Percentiles rank a stretch among this genome's conserved stretches.
Evolutionary conservation across 2,113 vertebrate species (phyloP).

Genomic region (Oenanthe melanoleuca): DNA sequence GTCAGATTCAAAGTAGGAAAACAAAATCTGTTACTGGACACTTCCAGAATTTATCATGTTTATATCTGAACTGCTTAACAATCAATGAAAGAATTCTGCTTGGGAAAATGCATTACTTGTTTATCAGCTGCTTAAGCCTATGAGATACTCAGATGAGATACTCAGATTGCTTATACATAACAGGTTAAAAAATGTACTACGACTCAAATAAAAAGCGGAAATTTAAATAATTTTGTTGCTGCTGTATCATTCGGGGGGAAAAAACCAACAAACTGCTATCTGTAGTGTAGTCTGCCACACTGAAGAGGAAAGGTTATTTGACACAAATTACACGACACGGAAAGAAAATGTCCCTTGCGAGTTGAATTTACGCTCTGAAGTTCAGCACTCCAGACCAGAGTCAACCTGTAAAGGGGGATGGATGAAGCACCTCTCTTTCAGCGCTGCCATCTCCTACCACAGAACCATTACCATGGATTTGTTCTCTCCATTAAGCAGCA

Average conservation of each 20-base stretch:
- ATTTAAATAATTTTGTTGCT: not conserved
- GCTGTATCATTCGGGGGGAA: not conserved
- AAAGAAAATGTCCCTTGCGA: not conserved
- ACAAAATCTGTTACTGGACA: not conserved
- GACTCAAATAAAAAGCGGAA: not conserved
- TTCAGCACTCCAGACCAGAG: conserved; percentile 1
- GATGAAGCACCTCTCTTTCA: not conserved
- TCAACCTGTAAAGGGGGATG: not conserved
- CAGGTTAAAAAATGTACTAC: not conserved
- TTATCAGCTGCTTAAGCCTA: not conserved
- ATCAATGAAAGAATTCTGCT: not conserved
- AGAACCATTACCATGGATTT: not conserved
- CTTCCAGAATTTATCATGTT: not conserved
- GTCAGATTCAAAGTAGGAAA: conserved; percentile 15
- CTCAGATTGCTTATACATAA: not conserved
- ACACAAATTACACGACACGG: not conserved
- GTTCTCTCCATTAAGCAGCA: not conserved
- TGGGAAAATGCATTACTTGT: not conserved
- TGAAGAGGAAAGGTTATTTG: not conserved
- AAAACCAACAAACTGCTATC: not conserved
- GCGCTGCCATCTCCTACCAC: not conserved
- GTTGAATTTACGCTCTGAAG: not conserved
- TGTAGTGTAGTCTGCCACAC: not conserved
- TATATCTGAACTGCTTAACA: not conserved
- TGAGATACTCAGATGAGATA: not conserved